These are phyloP conservation scores for Styela clava DNA, from an alignment of 23 tunicate genomes.

Conservation along the genomic window DNA sequence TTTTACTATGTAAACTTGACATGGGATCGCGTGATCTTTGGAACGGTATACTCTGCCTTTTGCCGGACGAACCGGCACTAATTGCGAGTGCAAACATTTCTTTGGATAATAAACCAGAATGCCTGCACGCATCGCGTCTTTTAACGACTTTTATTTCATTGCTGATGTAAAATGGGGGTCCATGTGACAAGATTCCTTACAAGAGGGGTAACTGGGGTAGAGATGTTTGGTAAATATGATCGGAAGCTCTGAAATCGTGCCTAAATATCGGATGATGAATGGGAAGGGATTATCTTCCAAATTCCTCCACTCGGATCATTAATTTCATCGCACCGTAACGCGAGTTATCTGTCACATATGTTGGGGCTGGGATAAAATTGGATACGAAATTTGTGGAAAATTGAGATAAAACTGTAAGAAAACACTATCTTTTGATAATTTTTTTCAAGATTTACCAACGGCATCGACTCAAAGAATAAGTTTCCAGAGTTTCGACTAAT, in stretches of 20 bases:
- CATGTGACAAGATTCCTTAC: not conserved
- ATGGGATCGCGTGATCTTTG: constrained; percentile 13
- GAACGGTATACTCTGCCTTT: not conserved
- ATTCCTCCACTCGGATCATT: not conserved
- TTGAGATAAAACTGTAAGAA: too few species aligned
- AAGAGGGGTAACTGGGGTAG: not conserved
- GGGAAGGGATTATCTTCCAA: not conserved
- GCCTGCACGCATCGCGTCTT: not conserved
- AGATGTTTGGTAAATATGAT: not conserved
- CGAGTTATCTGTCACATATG: not conserved
- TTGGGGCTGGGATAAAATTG: too few species aligned
- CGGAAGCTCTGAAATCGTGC: not conserved
- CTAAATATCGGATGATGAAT: not conserved
- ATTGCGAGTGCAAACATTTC: constrained; percentile 15
- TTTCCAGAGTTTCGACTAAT: too few species aligned
- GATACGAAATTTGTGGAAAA: too few species aligned
- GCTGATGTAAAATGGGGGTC: not conserved
- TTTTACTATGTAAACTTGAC: not conserved
- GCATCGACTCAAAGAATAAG: too few species aligned
- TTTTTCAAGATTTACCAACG: too few species aligned
- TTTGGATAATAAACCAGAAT: not conserved
- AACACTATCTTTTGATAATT: too few species aligned
- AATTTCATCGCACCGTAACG: not conserved
- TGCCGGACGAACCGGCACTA: constrained; percentile 12
- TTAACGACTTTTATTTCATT: not conserved